A percentile compares a stretch with the other conserved stretches of the same genome.
Evolutionary conservation across 2,888 invertebrate species (phyloP).

Genomic region (Oasisia sp.): DNA sequence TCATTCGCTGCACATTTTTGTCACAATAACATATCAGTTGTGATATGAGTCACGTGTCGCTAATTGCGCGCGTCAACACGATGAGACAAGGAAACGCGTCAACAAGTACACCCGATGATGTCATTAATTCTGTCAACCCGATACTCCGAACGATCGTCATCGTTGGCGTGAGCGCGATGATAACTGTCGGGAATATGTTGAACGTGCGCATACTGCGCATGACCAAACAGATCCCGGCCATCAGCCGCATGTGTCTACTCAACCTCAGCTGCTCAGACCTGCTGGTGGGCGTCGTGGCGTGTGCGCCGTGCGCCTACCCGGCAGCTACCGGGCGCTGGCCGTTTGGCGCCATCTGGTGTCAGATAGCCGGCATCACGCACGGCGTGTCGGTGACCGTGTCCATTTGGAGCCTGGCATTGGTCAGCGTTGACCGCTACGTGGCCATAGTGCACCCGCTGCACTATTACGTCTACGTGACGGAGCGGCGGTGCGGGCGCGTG

Average conservation of each 20-base stretch:
- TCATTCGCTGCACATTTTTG: neutral
- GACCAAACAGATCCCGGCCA: constrained; percentile 43
- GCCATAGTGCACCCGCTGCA: constrained; percentile 44
- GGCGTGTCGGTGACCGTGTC: constrained; percentile 45
- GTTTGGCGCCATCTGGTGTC: constrained; percentile 45
- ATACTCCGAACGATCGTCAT: constrained; percentile 23
- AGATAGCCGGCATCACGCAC: constrained; percentile 44
- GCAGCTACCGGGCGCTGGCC: constrained; percentile 43
- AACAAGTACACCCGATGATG: neutral
- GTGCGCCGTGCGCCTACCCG: constrained; percentile 41
- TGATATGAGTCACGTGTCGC: neutral
- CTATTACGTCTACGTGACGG: constrained; percentile 34
- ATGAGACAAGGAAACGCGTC: neutral
- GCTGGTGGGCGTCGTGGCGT: constrained; percentile 43
- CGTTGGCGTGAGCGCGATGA: constrained; percentile 18
- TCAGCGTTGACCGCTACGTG: constrained; percentile 47
- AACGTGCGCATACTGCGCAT: constrained; percentile 38
- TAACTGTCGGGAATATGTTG: constrained; percentile 25
- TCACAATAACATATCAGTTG: neutral
- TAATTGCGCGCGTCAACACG: neutral
- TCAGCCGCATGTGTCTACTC: constrained; percentile 42
- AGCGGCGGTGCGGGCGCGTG: neutral
- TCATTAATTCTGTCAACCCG: neutral
- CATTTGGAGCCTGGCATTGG: constrained; percentile 45
- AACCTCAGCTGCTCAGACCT: constrained; percentile 46